Base-by-base conservation (phyloP, 2,797 vertebrate species). In the Orestias chungarensis region DNA sequence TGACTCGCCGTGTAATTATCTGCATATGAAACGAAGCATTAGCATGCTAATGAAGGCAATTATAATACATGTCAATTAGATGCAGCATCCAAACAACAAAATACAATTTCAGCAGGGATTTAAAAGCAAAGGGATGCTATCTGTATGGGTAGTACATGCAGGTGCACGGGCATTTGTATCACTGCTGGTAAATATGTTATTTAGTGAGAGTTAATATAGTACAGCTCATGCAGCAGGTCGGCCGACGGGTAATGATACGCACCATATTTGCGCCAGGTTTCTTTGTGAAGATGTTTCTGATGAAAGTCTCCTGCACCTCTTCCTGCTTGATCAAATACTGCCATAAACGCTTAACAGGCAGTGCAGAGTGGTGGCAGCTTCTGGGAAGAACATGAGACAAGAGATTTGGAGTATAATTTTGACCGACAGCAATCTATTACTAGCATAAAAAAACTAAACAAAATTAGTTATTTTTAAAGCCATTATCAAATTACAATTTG, bases 281-380 rank as follows among this genome's bases (percentile, higher is more conserved):
- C 90, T 97, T 98, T 23, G 95, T 94, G 81, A 99, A 99, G 91
- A 99, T 98, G 91, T 98, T 96, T 86, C 95, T 94, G 74, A 99
- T 99, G 86, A 99, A 99, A 1, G 97, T 99, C 88, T 99, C 98
- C 86, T 99, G 97, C 76, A 99, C 91, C 84, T 95, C 94, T 40
- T 99, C 98, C 90, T 97, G 97, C 86, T 98, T 99, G 64, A 99
- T 96, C 81, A 99, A 92, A 81, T 96, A 98, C 73, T 97, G 97
- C 98, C 98, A 99, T 75, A 99, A 95, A 65, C 98, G 96, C 86
- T 96, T 98, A 81, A 97, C 96, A 38, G 98, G 96, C 6, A 97
- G 93, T 0, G 96, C 95, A 29, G 95, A 91, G 59, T 94, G 93
- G 82, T 95, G 95, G 71, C 75, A 95, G 1, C 96, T 97, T 88